phyloP scores from a whole-genome alignment of 1,140 invertebrate species.

The Calephelis virginiensis region DNA sequence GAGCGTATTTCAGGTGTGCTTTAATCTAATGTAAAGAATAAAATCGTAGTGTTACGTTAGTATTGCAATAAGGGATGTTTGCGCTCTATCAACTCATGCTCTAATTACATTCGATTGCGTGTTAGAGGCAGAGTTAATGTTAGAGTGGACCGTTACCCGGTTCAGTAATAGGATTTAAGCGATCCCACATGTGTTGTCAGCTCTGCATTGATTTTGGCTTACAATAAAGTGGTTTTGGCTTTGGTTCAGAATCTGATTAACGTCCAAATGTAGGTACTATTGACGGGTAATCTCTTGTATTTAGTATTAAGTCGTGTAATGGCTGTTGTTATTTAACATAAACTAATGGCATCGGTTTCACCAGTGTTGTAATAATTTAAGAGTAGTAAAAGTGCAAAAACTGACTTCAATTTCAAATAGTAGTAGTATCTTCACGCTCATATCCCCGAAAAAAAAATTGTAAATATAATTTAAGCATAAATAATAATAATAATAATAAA shows the following conservation, averaged over 20 bases:
- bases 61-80: no score
- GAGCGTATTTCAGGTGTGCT: no score
- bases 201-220: conserved; percentile 11
- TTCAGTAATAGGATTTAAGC: conserved; percentile 10
- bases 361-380: no score
- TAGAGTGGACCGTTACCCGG: conserved; percentile 6
- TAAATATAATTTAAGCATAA: no score
- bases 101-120: conserved; percentile 4
- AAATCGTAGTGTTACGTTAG: no score
- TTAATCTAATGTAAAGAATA: no score
- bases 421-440: no score
- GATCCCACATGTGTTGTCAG: conserved; percentile 12
- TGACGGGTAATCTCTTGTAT: neutral
- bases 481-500: no score
- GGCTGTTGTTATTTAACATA: neutral
- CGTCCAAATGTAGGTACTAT: neutral
- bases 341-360: no score
- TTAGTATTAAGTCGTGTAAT: neutral
- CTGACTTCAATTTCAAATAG: no score
- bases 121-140: neutral
- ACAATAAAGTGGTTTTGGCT: conserved; percentile 14
- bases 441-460: no score
- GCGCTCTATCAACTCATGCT: neutral
- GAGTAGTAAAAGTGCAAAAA: no score
- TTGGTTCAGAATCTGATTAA: conserved; percentile 9